phyloP scores from a whole-genome alignment of 2,797 vertebrate species.

The Poeciliopsis infans region DNA sequence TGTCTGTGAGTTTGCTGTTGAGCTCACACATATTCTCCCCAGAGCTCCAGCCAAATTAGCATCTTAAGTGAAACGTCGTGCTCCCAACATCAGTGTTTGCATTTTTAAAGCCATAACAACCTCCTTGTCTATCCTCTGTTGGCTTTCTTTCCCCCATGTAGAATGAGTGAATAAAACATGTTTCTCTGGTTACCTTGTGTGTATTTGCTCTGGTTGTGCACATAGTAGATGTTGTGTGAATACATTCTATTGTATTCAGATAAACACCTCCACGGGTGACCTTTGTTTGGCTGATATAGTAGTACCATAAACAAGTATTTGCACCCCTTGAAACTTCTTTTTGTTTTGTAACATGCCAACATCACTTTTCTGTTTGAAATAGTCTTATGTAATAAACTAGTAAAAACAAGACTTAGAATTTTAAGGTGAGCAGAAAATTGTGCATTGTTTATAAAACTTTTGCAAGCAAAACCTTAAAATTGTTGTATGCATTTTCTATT shows the following conservation, averaged over 20 bases:
- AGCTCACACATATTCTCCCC: conserved; percentile 53
- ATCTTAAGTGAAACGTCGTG: conserved; percentile 62
- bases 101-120: conserved; percentile 33
- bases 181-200: conserved; percentile 29
- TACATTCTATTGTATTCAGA: conserved; percentile 11
- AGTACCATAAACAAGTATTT: not conserved
- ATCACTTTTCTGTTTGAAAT: not conserved
- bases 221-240: conserved; percentile 8
- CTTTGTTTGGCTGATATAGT: conserved; percentile 3
- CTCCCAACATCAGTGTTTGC: conserved; percentile 35
- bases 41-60: conserved; percentile 58
- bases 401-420: not conserved
- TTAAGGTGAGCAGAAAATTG: not conserved
- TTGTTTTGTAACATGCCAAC: not conserved
- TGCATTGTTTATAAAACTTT: not conserved
- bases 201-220: conserved; percentile 6
- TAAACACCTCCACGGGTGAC: not conserved
- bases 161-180: conserved; percentile 31
- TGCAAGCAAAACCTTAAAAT: not conserved
- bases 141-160: conserved; percentile 37
- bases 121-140: conserved; percentile 29
- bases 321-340: not conserved
- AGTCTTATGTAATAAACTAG: not conserved
- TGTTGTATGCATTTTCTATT: not conserved
- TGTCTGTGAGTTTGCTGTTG: conserved; percentile 55